Conservation (phyloP, 2,888 invertebrate species). For the Drosophila parthenogenetica region DNA sequence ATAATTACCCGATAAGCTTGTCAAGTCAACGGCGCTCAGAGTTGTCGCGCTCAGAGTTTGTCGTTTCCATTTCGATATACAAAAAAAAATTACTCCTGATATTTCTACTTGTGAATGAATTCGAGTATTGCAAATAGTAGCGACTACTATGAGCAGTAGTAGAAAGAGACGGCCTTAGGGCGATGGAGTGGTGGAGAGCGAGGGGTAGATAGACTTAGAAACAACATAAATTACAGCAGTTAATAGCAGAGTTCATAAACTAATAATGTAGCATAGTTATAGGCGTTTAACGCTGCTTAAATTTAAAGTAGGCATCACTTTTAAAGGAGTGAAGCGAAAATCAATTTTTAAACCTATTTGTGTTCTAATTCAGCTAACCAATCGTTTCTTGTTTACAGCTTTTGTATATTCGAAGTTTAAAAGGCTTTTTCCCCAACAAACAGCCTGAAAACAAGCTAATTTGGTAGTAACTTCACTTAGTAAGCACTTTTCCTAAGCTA, state of each 20-base stretch:
- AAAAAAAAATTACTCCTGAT: not conserved
- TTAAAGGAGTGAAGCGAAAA: not conserved
- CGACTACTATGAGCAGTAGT: not conserved
- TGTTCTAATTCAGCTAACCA: too few species aligned
- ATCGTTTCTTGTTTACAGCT: too few species aligned
- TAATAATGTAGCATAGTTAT: not conserved
- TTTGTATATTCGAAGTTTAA: too few species aligned
- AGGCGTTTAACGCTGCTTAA: not conserved
- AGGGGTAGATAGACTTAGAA: not conserved
- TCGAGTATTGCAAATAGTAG: not conserved
- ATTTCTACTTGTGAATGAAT: slow-evolving; percentile 43
- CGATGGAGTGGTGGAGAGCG: too few species aligned
- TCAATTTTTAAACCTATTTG: not conserved
- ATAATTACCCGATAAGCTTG: slow-evolving; percentile 77
- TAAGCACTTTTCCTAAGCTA: too few species aligned
- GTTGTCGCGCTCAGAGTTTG: slow-evolving; percentile 56
- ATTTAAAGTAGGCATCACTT: not conserved
- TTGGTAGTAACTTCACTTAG: too few species aligned
- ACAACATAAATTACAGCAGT: not conserved
- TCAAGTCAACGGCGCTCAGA: slow-evolving; percentile 65
- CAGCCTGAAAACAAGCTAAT: too few species aligned
- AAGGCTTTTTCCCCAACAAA: too few species aligned
- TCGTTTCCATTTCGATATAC: slow-evolving; percentile 7
- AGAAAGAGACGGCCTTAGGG: not conserved
- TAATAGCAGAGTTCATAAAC: not conserved